Evolutionary conservation across 1,140 invertebrate species (phyloP).

Genomic region (Thaumatotibia leucotreta): DNA sequence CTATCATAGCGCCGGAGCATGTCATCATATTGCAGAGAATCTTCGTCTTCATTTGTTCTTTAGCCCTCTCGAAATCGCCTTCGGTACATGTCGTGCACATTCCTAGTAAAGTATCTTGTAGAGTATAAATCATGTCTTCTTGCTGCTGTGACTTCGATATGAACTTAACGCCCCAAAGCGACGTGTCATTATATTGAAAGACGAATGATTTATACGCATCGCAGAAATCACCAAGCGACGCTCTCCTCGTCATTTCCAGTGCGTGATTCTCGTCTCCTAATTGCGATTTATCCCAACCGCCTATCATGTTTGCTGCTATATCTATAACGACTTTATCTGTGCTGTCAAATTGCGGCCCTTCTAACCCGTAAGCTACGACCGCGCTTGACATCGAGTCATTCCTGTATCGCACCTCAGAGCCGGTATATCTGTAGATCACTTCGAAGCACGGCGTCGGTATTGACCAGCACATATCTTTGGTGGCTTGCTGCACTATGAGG

Average conservation of each 20-base stretch:
- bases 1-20: constrained; percentile 85
- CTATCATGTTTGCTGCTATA: constrained; percentile 37
- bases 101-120: constrained; percentile 61
- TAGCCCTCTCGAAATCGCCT: constrained; percentile 57
- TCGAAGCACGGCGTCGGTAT: constrained; percentile 22
- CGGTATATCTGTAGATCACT: constrained; percentile 65
- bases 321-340: constrained; percentile 37
- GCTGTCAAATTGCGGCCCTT: constrained; percentile 69
- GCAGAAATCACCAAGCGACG: constrained; percentile 38
- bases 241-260: constrained; percentile 39
- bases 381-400: constrained; percentile 83
- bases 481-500: constrained; percentile 33
- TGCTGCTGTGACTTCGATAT: constrained; percentile 38
- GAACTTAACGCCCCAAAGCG: constrained; percentile 69
- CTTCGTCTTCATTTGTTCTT: constrained; percentile 52
- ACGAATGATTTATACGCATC: constrained; percentile 65
- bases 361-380: constrained; percentile 85
- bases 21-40: constrained; percentile 84
- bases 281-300: constrained; percentile 54
- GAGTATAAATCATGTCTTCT: constrained; percentile 48
- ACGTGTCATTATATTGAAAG: constrained; percentile 55
- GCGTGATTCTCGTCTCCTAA: constrained; percentile 45
- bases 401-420: constrained; percentile 78
- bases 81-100: constrained; percentile 52
- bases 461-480: constrained; percentile 24